Evolutionary conservation across 2,888 invertebrate genomes (phyloP).

Genomic region (Andrena camellia): DNA sequence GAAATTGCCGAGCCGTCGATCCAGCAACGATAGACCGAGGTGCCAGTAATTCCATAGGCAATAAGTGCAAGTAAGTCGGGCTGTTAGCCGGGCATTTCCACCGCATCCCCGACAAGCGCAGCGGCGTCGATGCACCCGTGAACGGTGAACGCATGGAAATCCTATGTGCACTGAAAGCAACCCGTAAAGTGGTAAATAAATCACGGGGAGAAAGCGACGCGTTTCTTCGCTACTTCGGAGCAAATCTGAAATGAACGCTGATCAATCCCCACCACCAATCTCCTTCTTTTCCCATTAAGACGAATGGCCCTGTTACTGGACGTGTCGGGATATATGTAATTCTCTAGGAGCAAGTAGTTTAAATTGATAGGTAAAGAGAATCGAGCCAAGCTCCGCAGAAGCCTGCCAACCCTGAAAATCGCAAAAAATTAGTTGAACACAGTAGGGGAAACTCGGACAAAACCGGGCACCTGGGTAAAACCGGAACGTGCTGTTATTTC

Average conservation of each 20-base stretch:
- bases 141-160: constrained; percentile 46
- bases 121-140: constrained; percentile 11
- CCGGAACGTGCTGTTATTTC: too few species aligned
- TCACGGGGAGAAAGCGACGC: constrained; percentile 60
- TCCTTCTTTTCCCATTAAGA: not conserved
- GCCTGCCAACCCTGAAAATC: too few species aligned
- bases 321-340: too few species aligned
- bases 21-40: constrained; percentile 1
- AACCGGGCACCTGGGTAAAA: too few species aligned
- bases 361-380: too few species aligned
- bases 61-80: constrained; percentile 27
- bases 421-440: too few species aligned
- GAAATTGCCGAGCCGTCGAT: constrained; percentile 18
- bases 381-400: too few species aligned
- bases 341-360: too few species aligned
- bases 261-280: not conserved
- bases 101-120: constrained; percentile 12
- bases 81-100: constrained; percentile 23
- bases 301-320: too few species aligned
- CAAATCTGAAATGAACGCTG: constrained; percentile 28
- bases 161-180: constrained; percentile 43
- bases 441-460: too few species aligned
- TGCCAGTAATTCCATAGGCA: constrained; percentile 5
- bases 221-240: constrained; percentile 39
- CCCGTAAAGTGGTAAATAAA: constrained; percentile 58